Evolutionary conservation across 2,888 invertebrate species (phyloP), one percentile per base, ranked within the genome.

Genomic region (Eupeodes latifasciatus): DNA sequence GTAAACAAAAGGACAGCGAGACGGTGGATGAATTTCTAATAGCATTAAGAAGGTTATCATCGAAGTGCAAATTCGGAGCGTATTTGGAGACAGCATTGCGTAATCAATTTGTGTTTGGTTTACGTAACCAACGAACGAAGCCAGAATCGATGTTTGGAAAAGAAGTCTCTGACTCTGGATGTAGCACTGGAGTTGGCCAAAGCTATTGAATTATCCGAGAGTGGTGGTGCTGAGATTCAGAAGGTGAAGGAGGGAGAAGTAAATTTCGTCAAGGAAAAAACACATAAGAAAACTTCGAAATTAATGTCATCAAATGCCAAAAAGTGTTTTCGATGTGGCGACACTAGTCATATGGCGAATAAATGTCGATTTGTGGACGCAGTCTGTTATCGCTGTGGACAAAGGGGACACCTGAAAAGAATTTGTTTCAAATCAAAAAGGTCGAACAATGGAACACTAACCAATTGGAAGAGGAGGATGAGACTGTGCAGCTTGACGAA

Each of bases 101-200:
- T 27, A 91, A 91, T 75, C 91, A 91, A 89, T 91, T 91, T 69
- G 90, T 91, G 57, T 91, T 91, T 82, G 91, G 91, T 0, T 66
- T 91, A 59, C 59, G 86, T 19, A 90, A 89, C 66, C 76, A 85
- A 47, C 81, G 85, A 71, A 91, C n/a, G n/a, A n/a, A n/a, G 91
- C 6, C 90, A 91, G 88, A 89, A 83, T 40, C 81, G 91, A 11
- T 76, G 55, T 55, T 55, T 55, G 27, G 27, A 27, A 27, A 71
- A 71, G 71, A 55, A 71, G 57, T 9, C 12, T 12, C 36, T 71
- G 53, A 57, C 71, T 12, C 27, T 67, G 11, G 51, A 49, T 27
- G 10, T 3, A 67, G 51, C 67, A 67, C 34, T 67, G 49, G 67
- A n/a, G 16, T 19, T 49, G 16, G 49, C 67, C 12, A 67, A 67